Evolutionary conservation across 2,888 invertebrate species (phyloP).

Genomic region (Lamellibrachia satsuma): DNA sequence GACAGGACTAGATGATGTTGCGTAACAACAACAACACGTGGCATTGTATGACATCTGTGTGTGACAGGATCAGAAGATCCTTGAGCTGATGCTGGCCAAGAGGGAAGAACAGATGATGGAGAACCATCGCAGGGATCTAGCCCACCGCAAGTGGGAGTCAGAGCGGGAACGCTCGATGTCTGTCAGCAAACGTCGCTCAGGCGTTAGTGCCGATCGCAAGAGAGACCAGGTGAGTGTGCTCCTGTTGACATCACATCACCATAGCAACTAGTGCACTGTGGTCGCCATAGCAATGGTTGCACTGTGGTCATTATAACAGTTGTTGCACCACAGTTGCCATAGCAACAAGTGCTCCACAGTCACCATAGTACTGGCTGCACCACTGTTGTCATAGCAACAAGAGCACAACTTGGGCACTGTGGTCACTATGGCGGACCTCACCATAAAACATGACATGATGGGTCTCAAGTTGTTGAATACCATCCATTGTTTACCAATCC

Average conservation of each 20-base stretch:
- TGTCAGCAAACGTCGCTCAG: background rate
- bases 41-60: background rate
- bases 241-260: background rate
- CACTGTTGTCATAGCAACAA: background rate
- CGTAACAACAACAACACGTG: no score
- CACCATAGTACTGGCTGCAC: no score
- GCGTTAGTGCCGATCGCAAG: background rate
- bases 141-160: constrained; percentile 30
- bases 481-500: background rate
- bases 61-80: constrained; percentile 40
- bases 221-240: background rate
- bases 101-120: constrained; percentile 28
- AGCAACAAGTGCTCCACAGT: no score
- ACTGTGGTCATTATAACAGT: background rate
- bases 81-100: constrained; percentile 34
- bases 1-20: background rate
- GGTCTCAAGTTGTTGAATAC: background rate
- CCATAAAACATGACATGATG: background rate
- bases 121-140: constrained; percentile 22
- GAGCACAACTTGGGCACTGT: background rate
- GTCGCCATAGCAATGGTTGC: constrained; percentile 10
- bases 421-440: background rate
- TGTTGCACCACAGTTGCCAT: background rate
- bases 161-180: constrained; percentile 21
- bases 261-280: background rate